These are phyloP conservation scores for Oncorhynchus gorbuscha DNA, from an alignment of 2,113 vertebrate genomes.

Conservation along the genomic window DNA sequence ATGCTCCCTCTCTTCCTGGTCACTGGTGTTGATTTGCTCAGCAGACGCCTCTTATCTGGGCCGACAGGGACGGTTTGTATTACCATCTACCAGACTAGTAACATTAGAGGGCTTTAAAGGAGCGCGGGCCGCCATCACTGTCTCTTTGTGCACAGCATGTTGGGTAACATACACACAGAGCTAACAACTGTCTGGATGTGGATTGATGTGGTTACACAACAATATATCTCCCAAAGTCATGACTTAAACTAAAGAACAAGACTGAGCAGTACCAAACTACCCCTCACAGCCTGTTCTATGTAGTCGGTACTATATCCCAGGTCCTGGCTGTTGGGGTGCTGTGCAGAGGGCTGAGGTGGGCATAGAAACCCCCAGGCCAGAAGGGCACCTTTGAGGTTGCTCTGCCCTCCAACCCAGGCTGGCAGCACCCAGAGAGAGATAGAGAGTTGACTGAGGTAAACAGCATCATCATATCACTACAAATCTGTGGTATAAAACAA, in stretches of 20 bases:
- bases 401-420: not conserved
- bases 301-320: not conserved
- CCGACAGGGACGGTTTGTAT: slow-evolving; percentile 11
- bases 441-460: not conserved
- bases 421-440: not conserved
- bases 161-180: too few relatives aligned
- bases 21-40: slow-evolving; percentile 54
- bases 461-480: not conserved
- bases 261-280: too few relatives aligned
- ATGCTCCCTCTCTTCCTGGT: not conserved
- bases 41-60: slow-evolving; percentile 43
- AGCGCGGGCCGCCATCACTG: not conserved
- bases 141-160: slow-evolving; percentile 36
- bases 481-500: not conserved
- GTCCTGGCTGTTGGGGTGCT: not conserved
- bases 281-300: too few relatives aligned
- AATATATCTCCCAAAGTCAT: too few relatives aligned
- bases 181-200: too few relatives aligned
- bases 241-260: too few relatives aligned
- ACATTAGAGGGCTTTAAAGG: slow-evolving; percentile 4
- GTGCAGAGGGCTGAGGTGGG: not conserved
- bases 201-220: not conserved
- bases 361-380: not conserved
- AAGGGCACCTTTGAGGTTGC: not conserved
- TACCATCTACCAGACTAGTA: slow-evolving; percentile 25